Percentiles rank a stretch among this genome's conserved stretches.
Evolutionary conservation across 2,113 vertebrate genomes (phyloP).

Genomic region (Sprattus sprattus): DNA sequence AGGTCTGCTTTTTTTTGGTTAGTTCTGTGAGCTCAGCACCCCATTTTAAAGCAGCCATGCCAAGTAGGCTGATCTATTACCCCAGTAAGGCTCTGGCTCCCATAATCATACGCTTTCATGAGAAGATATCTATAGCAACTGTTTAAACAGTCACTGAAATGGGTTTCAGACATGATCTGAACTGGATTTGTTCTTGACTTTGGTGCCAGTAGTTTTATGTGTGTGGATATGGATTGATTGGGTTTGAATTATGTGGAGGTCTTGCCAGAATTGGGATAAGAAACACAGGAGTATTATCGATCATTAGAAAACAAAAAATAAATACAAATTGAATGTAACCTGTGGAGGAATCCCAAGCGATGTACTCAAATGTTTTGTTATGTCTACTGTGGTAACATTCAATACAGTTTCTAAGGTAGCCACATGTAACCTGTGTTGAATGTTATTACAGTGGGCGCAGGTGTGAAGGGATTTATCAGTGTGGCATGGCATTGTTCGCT

Average conservation of each 20-base stretch:
- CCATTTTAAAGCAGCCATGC: neutral
- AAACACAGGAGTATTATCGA: neutral
- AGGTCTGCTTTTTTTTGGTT: neutral
- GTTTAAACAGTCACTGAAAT: neutral
- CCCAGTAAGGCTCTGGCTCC: neutral
- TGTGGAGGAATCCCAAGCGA: neutral
- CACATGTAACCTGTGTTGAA: neutral
- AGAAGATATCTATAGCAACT: neutral
- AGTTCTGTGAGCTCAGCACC: constrained; percentile 41
- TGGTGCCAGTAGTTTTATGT: neutral
- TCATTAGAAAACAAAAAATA: neutral
- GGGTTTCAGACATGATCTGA: neutral
- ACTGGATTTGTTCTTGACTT: neutral
- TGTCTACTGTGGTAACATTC: neutral
- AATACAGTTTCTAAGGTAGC: neutral
- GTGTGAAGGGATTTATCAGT: neutral
- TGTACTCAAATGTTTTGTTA: neutral
- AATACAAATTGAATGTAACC: neutral
- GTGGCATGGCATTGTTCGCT: constrained; percentile 1
- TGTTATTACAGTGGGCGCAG: neutral
- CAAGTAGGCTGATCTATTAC: neutral
- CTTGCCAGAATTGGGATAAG: neutral
- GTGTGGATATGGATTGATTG: neutral
- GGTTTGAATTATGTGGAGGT: neutral
- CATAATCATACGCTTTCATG: constrained; percentile 8